Conservation (phyloP, 2,797 vertebrate species). For the Macrochelys suwanniensis region DNA sequence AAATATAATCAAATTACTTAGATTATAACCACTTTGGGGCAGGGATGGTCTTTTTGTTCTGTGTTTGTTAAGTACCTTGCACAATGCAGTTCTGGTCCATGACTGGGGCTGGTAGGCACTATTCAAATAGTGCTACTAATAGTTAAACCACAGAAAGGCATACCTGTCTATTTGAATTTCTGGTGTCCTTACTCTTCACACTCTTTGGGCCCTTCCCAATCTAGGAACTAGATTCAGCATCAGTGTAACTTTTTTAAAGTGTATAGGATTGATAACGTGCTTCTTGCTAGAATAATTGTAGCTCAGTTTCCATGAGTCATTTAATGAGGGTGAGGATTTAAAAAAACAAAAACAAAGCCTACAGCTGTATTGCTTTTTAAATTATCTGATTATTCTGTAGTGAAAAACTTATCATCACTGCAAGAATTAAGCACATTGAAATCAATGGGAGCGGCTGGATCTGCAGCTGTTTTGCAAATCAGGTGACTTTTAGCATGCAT, state of each 20-base stretch:
- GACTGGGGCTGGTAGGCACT: not conserved
- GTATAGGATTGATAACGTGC: not conserved
- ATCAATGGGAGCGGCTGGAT: not conserved
- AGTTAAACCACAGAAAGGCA: not conserved
- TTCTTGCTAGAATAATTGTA: not conserved
- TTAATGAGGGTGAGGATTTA: not conserved
- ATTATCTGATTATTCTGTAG: not conserved
- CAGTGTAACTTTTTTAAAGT: not conserved
- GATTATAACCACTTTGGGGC: not conserved
- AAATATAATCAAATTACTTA: not conserved
- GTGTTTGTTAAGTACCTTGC: not conserved
- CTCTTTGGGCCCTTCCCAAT: not conserved
- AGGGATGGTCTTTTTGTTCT: not conserved
- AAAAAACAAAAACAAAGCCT: not conserved
- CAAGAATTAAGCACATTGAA: not conserved
- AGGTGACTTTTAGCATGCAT: not conserved
- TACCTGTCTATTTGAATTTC: not conserved
- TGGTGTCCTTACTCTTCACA: not conserved
- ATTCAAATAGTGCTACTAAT: not conserved
- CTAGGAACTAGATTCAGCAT: not conserved
- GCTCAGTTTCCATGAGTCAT: not conserved
- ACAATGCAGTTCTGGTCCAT: not conserved
- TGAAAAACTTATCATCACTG: not conserved
- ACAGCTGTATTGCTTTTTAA: not conserved
- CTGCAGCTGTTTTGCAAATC: not conserved